phyloP scores from a whole-genome alignment of 2,888 invertebrate genomes.

The Muschampia plurimacula region DNA sequence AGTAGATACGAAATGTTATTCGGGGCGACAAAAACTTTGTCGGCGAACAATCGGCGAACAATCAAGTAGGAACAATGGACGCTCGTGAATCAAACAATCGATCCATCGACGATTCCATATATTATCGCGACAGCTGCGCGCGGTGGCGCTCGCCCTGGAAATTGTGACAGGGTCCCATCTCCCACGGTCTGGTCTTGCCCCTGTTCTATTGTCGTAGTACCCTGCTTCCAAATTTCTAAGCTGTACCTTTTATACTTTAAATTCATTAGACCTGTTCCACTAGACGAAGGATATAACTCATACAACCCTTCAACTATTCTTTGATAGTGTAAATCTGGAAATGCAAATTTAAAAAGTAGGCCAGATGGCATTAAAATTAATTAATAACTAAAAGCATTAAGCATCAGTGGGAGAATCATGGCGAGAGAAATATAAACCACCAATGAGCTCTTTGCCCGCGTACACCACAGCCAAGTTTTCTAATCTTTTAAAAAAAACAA shows the following conservation, averaged over 20 bases:
- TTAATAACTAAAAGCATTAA: background rate
- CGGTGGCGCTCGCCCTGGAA: slow-evolving; percentile 56
- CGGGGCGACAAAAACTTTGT: slow-evolving; percentile 45
- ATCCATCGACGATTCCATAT: slow-evolving; percentile 67
- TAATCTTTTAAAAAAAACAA: too few relatives aligned
- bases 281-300: slow-evolving; percentile 7
- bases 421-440: background rate
- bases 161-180: slow-evolving; percentile 66
- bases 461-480: too few relatives aligned
- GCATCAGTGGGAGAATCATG: background rate
- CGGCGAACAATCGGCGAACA: slow-evolving; percentile 44
- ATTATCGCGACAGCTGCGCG: slow-evolving; percentile 77
- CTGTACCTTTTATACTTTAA: slow-evolving; percentile 3
- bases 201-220: slow-evolving; percentile 33
- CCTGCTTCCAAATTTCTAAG: slow-evolving; percentile 30
- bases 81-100: slow-evolving; percentile 78
- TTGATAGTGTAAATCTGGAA: slow-evolving; percentile 16
- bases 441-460: too few relatives aligned
- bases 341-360: slow-evolving; percentile 17
- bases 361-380: slow-evolving; percentile 9
- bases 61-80: slow-evolving; percentile 64
- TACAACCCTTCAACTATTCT: slow-evolving; percentile 27
- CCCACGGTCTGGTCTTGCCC: slow-evolving; percentile 67
- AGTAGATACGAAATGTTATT: slow-evolving; percentile 39
- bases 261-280: slow-evolving; percentile 31